These are phyloP conservation scores for Noctilio leporinus DNA, from an alignment of 2,113 vertebrate genomes.

Conservation along the genomic window DNA sequence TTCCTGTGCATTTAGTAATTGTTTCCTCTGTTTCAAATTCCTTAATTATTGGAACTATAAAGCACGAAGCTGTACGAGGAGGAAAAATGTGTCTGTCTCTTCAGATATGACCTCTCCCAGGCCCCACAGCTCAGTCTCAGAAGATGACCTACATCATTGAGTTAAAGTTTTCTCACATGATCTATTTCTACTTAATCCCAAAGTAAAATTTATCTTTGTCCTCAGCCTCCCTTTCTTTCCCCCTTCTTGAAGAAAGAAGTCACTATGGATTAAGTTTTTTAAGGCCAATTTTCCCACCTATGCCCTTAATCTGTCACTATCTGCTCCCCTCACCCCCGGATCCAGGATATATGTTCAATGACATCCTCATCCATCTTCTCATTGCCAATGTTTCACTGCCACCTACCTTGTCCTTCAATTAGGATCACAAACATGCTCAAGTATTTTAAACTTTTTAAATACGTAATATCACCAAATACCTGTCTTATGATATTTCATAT, in stretches of 20 bases:
- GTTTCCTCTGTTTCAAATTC: slow-evolving; percentile 15
- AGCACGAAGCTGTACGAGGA: background rate
- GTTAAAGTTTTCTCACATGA: slow-evolving; percentile 39
- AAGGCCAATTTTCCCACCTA: background rate
- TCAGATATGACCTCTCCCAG: slow-evolving; percentile 14
- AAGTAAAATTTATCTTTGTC: background rate
- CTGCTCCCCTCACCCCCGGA: too few species aligned
- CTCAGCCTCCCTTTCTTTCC: background rate
- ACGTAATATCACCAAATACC: background rate
- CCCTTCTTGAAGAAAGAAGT: background rate
- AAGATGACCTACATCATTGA: slow-evolving; percentile 45
- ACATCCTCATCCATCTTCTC: background rate
- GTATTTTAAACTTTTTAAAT: background rate
- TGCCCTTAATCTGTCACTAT: background rate
- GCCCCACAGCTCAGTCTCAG: background rate
- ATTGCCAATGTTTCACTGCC: background rate
- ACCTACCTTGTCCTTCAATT: background rate
- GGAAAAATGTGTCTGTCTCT: slow-evolving; percentile 17
- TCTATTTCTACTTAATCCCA: slow-evolving; percentile 28
- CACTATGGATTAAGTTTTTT: background rate
- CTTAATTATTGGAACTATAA: slow-evolving; percentile 42
- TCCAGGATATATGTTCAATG: background rate
- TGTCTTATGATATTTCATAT: background rate
- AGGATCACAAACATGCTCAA: background rate
- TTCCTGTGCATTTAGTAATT: background rate